A percentile compares a stretch with the other conserved stretches of the same genome.
phyloP scores from a whole-genome alignment of 2,888 invertebrate genomes.

The Habroteleia sp. region DNA sequence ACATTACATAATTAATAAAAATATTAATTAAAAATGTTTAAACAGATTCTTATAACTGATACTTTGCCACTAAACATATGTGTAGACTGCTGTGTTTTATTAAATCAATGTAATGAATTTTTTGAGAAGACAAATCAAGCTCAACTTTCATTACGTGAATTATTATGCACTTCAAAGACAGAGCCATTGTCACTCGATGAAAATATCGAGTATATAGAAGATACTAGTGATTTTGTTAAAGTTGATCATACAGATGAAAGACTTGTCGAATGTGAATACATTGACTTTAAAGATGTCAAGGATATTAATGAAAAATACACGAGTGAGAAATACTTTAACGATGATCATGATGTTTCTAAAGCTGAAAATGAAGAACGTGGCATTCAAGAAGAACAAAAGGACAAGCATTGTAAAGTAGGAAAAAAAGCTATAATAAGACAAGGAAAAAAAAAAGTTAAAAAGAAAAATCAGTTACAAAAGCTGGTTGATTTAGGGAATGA shows the following conservation, averaged over 20 bases:
- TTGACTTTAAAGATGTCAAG: constrained; percentile 46
- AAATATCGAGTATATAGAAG: constrained; percentile 68
- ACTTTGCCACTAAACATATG: constrained; percentile 79
- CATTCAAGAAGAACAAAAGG: constrained; percentile 60
- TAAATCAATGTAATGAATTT: constrained; percentile 80
- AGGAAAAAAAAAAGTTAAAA: constrained; percentile 70
- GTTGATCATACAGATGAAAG: constrained; percentile 50
- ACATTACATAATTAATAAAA: too few relatives aligned
- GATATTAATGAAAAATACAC: constrained; percentile 27
- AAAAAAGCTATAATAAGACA: constrained; percentile 67
- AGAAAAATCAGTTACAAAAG: constrained; percentile 67
- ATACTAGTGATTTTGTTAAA: constrained; percentile 46
- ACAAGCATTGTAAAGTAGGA: constrained; percentile 69
- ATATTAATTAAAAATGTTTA: too few relatives aligned
- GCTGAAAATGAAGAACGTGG: constrained; percentile 61
- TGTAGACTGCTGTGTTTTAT: constrained; percentile 78
- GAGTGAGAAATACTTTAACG: constrained; percentile 66
- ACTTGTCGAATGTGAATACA: constrained; percentile 68
- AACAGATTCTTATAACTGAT: constrained; percentile 76
- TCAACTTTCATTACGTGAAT: constrained; percentile 76
- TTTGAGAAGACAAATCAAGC: constrained; percentile 79
- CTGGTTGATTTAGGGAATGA: constrained; percentile 66
- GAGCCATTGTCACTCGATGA: constrained; percentile 66
- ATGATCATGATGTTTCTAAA: constrained; percentile 62
- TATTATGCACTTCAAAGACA: constrained; percentile 71